Conservation (phyloP, 2,797 vertebrate species). For the Simalia tracyae region DNA sequence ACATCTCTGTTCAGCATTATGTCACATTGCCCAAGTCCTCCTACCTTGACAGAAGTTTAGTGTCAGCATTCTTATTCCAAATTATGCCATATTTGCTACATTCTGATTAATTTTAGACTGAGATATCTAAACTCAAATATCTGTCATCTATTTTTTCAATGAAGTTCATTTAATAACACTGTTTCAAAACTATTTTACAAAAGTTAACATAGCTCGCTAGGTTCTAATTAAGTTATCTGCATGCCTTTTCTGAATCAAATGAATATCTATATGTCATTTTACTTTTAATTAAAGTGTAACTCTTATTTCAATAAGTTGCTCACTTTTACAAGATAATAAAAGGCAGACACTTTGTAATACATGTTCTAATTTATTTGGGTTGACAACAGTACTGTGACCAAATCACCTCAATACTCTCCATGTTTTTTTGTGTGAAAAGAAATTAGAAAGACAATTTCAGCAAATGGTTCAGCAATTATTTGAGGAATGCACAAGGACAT, state of each 20-base stretch:
- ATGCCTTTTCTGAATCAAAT: conserved; percentile 17
- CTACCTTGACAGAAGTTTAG: neutral
- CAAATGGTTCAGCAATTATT: neutral
- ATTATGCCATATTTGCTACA: neutral
- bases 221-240: conserved; percentile 14
- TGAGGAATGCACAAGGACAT: neutral
- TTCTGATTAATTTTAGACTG: neutral
- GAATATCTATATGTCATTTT: conserved; percentile 21
- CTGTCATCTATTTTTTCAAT: neutral
- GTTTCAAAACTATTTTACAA: conserved; percentile 14
- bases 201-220: neutral
- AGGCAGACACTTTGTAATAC: neutral
- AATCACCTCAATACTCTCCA: neutral
- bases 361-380: neutral
- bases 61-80: neutral
- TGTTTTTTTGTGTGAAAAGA: neutral
- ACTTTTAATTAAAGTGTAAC: conserved; percentile 26
- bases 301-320: neutral
- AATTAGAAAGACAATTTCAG: neutral
- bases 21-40: neutral
- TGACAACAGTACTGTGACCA: neutral
- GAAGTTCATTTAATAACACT: neutral
- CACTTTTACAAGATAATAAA: conserved; percentile 7
- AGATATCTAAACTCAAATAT: neutral
- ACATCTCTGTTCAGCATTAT: neutral